Conservation (phyloP, 2,888 invertebrate genomes). For the Lasioglossum calceatum region DNA sequence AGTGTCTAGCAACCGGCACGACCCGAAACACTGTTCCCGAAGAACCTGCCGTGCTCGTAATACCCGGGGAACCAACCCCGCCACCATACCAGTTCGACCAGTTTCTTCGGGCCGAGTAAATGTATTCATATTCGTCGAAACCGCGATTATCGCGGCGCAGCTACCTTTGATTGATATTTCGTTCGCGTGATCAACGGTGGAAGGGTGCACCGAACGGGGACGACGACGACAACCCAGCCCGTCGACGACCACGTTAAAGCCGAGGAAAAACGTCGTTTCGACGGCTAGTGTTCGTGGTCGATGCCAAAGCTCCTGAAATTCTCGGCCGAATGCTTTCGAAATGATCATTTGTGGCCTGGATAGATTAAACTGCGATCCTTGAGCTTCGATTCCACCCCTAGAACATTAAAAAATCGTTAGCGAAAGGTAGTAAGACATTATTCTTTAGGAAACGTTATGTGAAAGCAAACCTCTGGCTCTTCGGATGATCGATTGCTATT, state of each 20-base stretch:
- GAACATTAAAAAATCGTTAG: not conserved
- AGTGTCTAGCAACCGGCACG: not conserved
- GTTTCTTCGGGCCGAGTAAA: slow-evolving; percentile 43
- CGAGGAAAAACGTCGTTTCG: slow-evolving; percentile 22
- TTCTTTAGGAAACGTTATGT: not conserved
- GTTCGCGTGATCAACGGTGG: slow-evolving; percentile 78
- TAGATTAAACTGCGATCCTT: not conserved
- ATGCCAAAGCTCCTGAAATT: not conserved
- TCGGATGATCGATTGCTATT: not conserved
- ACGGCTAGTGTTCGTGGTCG: not conserved
- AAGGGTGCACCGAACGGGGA: slow-evolving; percentile 62
- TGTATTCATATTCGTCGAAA: slow-evolving; percentile 72
- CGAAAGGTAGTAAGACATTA: not conserved
- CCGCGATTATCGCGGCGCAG: slow-evolving; percentile 61
- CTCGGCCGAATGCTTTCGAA: not conserved
- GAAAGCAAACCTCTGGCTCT: not conserved
- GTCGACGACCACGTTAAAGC: slow-evolving; percentile 39
- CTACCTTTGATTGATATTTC: slow-evolving; percentile 79
- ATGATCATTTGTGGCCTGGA: not conserved
- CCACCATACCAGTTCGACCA: not conserved
- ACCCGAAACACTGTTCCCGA: not conserved
- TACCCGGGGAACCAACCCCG: not conserved
- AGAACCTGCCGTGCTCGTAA: not conserved
- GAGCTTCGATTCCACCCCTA: not conserved
- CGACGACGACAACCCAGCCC: slow-evolving; percentile 21